phyloP scores from a whole-genome alignment of 2,888 invertebrate species.

The Spatulosminthurus flaviceps region DNA sequence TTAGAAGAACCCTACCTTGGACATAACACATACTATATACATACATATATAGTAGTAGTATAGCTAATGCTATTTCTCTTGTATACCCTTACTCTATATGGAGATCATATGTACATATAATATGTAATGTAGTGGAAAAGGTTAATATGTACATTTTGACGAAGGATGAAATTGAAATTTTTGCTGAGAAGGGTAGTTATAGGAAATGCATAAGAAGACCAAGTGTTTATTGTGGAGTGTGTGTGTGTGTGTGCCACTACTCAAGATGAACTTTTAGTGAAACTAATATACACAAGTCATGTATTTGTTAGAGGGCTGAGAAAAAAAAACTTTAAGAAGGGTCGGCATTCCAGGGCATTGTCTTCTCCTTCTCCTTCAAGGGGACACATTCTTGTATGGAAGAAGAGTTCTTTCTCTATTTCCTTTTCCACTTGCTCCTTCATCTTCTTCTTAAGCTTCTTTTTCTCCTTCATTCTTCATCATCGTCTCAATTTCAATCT shows the following conservation, averaged over 20 bases:
- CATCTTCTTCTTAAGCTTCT: no score
- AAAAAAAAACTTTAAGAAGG: slow-evolving; percentile 31
- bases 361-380: slow-evolving; percentile 45
- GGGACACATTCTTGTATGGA: slow-evolving; percentile 49
- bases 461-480: slow-evolving; percentile 44
- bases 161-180: slow-evolving; percentile 20
- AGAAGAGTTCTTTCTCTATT: slow-evolving; percentile 39
- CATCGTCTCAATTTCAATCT: slow-evolving; percentile 48
- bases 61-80: no score
- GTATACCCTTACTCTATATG: no score
- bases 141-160: no score
- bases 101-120: no score
- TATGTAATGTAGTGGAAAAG: no score
- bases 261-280: background rate
- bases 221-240: slow-evolving; percentile 21
- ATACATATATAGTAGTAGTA: no score
- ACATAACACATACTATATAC: no score
- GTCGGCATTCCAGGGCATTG: slow-evolving; percentile 47
- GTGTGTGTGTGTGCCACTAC: slow-evolving; percentile 30
- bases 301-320: background rate
- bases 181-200: slow-evolving; percentile 11
- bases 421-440: slow-evolving; percentile 37
- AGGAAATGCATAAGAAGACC: background rate
- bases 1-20: no score
- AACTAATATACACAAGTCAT: slow-evolving; percentile 25